These are phyloP conservation scores for Conger conger DNA, from an alignment of 2,113 vertebrate species.

Conservation along the genomic window DNA sequence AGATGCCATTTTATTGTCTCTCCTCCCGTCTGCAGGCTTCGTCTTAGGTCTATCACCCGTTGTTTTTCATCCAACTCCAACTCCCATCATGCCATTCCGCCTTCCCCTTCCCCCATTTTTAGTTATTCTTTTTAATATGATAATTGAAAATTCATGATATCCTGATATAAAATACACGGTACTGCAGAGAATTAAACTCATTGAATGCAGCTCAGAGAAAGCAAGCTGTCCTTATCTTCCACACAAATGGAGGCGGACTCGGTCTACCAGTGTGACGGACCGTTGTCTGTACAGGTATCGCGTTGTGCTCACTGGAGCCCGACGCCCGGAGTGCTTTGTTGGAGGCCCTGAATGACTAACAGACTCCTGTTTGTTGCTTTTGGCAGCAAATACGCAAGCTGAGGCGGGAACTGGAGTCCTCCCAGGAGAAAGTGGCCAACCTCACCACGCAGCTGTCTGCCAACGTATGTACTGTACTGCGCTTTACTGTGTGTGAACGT, in stretches of 20 bases:
- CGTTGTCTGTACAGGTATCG: not conserved
- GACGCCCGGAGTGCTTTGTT: not conserved
- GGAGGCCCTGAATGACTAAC: not conserved
- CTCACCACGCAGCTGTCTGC: constrained; percentile 89
- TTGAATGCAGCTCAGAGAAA: not conserved
- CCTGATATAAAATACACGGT: not conserved
- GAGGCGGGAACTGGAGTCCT: constrained; percentile 89
- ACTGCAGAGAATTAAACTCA: not conserved
- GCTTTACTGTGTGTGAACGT: not conserved
- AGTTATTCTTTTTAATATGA: not conserved
- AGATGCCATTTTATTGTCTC: not conserved
- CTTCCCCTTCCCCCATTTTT: not conserved
- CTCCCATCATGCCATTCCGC: not conserved
- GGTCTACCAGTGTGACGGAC: not conserved
- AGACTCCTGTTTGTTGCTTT: constrained; percentile 30
- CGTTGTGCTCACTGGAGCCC: not conserved
- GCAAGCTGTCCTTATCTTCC: not conserved
- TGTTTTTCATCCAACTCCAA: not conserved
- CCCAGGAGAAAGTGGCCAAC: constrained; percentile 92
- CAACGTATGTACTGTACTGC: constrained; percentile 73
- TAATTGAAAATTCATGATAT: not conserved
- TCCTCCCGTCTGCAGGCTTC: not conserved
- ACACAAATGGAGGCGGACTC: not conserved
- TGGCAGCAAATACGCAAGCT: constrained; percentile 93
- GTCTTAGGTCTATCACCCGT: not conserved